Evolutionary conservation across 2,797 vertebrate genomes (phyloP), one percentile per base, ranked within the genome.

Genomic region (Hafferia zeledoni): DNA sequence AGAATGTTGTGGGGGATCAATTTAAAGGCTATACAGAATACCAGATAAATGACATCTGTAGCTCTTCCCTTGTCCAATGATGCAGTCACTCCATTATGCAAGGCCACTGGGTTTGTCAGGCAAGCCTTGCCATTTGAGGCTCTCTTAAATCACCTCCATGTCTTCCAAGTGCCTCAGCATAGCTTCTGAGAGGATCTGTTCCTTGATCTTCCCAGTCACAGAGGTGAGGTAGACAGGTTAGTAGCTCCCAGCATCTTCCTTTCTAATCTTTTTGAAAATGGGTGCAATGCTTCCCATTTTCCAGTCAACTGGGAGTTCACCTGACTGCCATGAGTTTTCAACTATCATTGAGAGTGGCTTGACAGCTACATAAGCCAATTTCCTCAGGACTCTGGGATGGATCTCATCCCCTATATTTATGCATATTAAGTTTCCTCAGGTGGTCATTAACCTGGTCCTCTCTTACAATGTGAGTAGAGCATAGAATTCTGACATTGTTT

Each of bases 171-270:
- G n/a, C 25, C 13, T 52, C n/a, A 18, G 24, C 19, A 16, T 8
- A 63, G 16, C 19, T 80, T 68, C 43, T 50, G 14, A 20, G 20
- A 46, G 6, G 2, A 50, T 23, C 24, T 31, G 24, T 23, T 50
- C 35, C n/a, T 28, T 39, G 28, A 9, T 56, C 24, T 80, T 90
- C 13, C 31, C 22, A 52, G 17, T 23, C 35, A 49, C 16, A 37
- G 18, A 59, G 7, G n/a, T 61, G 19, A 30, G 8, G 6, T 16
- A 41, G 39, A 60, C 18, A 68, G 28, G 9, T 23, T 0, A 0
- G n/a, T 50, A 39, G 24, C 33, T 39, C 28, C n/a, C 19, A 50
- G 20, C 4, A 2, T 44, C 14, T 15, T 25, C 24, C 3, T 18
- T 63, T 63, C 14, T 27, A 27, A 3, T 46, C 4, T 19, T 56